Evolutionary conservation across 2,113 vertebrate species (phyloP), one percentile per base, ranked within the genome.

Genomic region (Eretmochelys imbricata): DNA sequence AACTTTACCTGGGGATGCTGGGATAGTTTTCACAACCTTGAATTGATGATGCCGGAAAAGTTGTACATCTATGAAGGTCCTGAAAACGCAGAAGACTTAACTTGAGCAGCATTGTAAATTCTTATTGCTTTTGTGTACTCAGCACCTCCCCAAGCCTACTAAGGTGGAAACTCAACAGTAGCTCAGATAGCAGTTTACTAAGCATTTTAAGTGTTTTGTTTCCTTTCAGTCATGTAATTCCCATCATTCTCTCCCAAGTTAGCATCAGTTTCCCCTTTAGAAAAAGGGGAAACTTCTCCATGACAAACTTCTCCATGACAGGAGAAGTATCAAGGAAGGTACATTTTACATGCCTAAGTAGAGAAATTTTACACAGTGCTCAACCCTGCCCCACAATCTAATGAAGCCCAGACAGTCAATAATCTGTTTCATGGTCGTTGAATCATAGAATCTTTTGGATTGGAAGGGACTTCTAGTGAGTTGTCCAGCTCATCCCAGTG

Each of bases 1-100:
- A 85, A 57, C 93, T 93, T 95, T 93, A 98, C 97, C 95, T 97
- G 94, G 91, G 31, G 54, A 35, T 0, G 72, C 31, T 1, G 2
- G 35, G 7, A 5, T 38, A 79, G 80, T 69, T 92, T 91, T 49
- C 55, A 0, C 80, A 53, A 10, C 1, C 11, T 25, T 0, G 16
- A 20, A 87, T 0, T 0, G 48, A 62, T 0, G 79, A 87, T 5
- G 4, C 85, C 1, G 42, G 62, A 12, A 46, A 49, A 13, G 49
- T 2, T 6, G 59, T 35, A 54, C 87, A 25, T 75, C 89, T 29
- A 14, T 3, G 5, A 0, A 22, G 0, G 5, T 55, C 97, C 97
- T 98, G 91, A 2, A 88, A 95, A 91, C 1, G 38, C 92, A 51
- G 87, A 89, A 19, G 79, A 78, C 82, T 72, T 82, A 46, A 4